Conservation (phyloP, 2,797 vertebrate species). For the Sebastes vulpes region DNA sequence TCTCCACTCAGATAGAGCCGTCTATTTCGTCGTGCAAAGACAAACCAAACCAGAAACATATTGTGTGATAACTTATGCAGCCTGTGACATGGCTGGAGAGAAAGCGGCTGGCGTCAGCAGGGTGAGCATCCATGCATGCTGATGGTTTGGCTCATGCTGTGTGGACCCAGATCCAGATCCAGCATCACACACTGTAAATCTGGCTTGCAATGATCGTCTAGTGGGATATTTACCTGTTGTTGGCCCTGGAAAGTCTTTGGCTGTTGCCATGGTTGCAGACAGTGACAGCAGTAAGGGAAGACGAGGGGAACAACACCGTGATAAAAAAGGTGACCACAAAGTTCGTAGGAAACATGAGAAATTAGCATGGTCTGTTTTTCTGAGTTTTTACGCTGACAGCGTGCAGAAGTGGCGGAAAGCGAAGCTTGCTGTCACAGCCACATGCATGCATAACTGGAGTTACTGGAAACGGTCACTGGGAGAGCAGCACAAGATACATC, state of each 20-base stretch:
- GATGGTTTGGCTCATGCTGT: slow-evolving; percentile 86
- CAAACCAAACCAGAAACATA: slow-evolving; percentile 49
- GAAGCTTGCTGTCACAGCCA: slow-evolving; percentile 39
- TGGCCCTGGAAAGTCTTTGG: slow-evolving; percentile 88
- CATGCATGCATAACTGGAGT: slow-evolving; percentile 25
- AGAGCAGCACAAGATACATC: slow-evolving; percentile 28
- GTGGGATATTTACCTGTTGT: slow-evolving; percentile 88
- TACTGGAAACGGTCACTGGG: slow-evolving; percentile 10
- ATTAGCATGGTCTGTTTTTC: slow-evolving; percentile 45
- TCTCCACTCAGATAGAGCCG: slow-evolving; percentile 15
- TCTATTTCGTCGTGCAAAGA: slow-evolving; percentile 37
- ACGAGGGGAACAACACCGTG: slow-evolving; percentile 82
- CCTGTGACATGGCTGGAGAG: slow-evolving; percentile 66
- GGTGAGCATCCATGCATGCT: slow-evolving; percentile 83
- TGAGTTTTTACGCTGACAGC: slow-evolving; percentile 24
- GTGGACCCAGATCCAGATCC: slow-evolving; percentile 73
- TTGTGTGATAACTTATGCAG: slow-evolving; percentile 70
- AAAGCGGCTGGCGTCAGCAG: slow-evolving; percentile 67
- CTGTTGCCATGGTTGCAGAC: slow-evolving; percentile 89
- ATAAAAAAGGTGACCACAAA: slow-evolving; percentile 79
- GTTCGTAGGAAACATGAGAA: slow-evolving; percentile 65
- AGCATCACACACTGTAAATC: slow-evolving; percentile 71
- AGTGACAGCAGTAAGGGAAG: slow-evolving; percentile 83
- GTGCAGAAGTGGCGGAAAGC: slow-evolving; percentile 39
- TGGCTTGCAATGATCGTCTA: slow-evolving; percentile 77